These are phyloP conservation scores for Nipponia nippon DNA, from an alignment of 2,113 vertebrate genomes.

Conservation along the genomic window DNA sequence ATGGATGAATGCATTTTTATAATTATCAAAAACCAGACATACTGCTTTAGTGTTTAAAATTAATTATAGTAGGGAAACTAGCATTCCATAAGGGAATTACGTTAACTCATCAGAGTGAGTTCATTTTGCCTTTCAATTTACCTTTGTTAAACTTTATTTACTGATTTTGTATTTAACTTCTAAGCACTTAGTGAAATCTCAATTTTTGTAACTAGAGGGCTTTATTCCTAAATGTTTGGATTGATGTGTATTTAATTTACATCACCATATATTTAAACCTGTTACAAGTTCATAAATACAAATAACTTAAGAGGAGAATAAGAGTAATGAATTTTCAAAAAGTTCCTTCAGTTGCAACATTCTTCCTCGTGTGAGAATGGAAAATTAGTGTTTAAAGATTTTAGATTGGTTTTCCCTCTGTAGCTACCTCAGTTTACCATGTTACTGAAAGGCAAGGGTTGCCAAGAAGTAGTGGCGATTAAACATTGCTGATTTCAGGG, in stretches of 20 bases:
- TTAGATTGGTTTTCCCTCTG: not conserved
- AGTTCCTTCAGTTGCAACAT: not conserved
- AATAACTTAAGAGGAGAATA: not conserved
- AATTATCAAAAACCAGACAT: slow-evolving; percentile 56
- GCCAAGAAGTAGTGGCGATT: not conserved
- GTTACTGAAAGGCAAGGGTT: not conserved
- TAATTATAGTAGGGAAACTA: slow-evolving; percentile 58
- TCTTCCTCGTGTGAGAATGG: not conserved
- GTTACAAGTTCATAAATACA: not conserved
- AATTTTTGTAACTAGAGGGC: not conserved
- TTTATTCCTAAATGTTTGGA: not conserved
- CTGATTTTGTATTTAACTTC: slow-evolving; percentile 13
- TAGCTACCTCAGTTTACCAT: not conserved
- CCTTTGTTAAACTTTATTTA: slow-evolving; percentile 56
- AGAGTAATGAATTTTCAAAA: not conserved
- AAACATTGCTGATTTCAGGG: not conserved
- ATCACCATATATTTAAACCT: not conserved
- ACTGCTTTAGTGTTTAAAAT: slow-evolving; percentile 54
- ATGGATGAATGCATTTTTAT: slow-evolving; percentile 49
- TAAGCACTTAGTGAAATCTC: slow-evolving; percentile 19
- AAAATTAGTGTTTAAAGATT: not conserved
- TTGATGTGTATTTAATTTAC: not conserved
- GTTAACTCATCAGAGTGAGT: slow-evolving; percentile 46
- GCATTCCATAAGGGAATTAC: slow-evolving; percentile 56
- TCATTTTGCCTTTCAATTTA: slow-evolving; percentile 52